These are phyloP conservation scores for Chaetops frenatus DNA, from an alignment of 2,113 vertebrate species.

Conservation along the genomic window DNA sequence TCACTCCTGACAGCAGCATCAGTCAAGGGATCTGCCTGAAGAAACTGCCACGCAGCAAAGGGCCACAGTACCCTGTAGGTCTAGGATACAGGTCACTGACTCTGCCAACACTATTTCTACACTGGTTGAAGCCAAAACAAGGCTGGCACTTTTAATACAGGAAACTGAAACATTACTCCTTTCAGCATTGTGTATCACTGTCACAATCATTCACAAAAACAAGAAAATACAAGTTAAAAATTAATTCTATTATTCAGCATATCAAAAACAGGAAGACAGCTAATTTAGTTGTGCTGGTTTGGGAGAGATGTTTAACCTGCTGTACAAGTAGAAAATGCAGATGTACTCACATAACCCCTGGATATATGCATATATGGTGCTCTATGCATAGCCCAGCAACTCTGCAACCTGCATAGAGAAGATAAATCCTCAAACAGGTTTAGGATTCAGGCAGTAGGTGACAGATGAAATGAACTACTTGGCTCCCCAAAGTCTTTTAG, in stretches of 20 bases:
- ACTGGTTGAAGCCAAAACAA: not conserved
- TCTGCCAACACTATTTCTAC: not conserved
- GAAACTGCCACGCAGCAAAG: not conserved
- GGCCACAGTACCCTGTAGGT: not conserved
- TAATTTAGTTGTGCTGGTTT: not conserved
- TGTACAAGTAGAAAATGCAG: not conserved
- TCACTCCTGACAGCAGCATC: not conserved
- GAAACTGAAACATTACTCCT: not conserved
- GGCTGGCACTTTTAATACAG: not conserved
- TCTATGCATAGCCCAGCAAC: not conserved
- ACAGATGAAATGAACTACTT: not conserved
- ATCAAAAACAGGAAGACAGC: not conserved
- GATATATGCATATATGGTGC: not conserved
- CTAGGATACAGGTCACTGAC: not conserved
- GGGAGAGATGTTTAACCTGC: not conserved
- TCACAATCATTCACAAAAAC: not conserved
- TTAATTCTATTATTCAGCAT: not conserved
- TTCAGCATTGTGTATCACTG: fast-evolving
- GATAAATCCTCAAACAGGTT: not conserved
- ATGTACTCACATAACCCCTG: not conserved
- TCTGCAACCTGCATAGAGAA: not conserved
- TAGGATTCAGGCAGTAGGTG: not conserved
- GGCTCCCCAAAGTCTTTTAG: not conserved
- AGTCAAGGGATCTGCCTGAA: not conserved
- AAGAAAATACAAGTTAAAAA: not conserved